Base-by-base conservation (phyloP, 2,797 vertebrate genomes). In the Oreortyx pictus region DNA sequence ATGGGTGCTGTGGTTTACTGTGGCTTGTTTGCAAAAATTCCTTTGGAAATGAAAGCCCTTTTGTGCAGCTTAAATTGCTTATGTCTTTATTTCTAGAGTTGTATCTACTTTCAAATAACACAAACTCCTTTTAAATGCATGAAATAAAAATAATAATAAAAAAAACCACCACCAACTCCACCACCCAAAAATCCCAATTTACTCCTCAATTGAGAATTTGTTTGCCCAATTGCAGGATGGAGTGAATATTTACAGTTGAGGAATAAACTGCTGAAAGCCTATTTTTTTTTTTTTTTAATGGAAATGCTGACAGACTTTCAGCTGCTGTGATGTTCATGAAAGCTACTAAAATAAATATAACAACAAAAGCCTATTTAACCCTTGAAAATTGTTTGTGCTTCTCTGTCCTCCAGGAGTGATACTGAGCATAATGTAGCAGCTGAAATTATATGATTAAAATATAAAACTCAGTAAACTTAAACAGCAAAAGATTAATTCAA, bases 221-320 rank as follows among this genome's bases (percentile, higher is more conserved):
- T 87, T 96, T 96, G 66, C 47, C 18, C 15, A 94, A 56, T 82
- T 90, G 73, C 77, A 96, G 78, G 23, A 52, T 88, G 71, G 35
- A 80, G 65, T 76, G 44, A 91, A 88, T 92, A 96, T 96, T 97
- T 96, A 92, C 46, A 75, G 74, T 24, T 89, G 66, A 92, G 77
- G 78, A 93, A 94, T 75, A 95, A 97, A 95, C 71, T 92, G 35
- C 80, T 96, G 86, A 89, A 94, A 96, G 92, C 89, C 72, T 81
- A 71, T 25, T 39, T 89, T 92, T 97, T 89, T 84, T 29, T 29
- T 17, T 52, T 92, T 97, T 89, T 82, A 88, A 93, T 87, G 86
- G 87, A 96, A 97, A 93, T 94, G 78, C 18, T n/a, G 82, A 81
- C 71, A 59, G 62, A 91, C 65, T 33, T 95, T 92, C 92, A 81